Conservation (phyloP, 1,140 invertebrate species). For the Microplitis demolitor region DNA sequence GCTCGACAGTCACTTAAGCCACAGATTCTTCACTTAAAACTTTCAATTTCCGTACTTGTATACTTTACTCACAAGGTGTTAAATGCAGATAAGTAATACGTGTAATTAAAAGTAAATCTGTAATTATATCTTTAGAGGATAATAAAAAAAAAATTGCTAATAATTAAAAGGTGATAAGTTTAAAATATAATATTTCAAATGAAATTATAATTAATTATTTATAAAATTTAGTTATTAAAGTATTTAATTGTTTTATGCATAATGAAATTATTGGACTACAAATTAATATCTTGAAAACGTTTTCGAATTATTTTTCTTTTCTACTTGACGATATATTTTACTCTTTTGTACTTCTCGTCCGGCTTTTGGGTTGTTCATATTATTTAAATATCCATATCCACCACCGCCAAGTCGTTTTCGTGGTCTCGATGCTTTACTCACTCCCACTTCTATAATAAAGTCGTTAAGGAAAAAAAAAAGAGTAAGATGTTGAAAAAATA, state of each 20-base stretch:
- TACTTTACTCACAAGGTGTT: neutral
- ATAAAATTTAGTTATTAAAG: neutral
- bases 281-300: slow-evolving; percentile 62
- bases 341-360: slow-evolving; percentile 57
- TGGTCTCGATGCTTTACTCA: slow-evolving; percentile 68
- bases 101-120: neutral
- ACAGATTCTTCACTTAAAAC: neutral
- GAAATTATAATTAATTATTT: neutral
- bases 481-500: neutral
- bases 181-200: neutral
- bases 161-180: neutral
- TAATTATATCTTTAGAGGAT: neutral
- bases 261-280: neutral
- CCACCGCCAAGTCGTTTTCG: slow-evolving; percentile 77
- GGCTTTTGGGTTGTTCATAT: slow-evolving; percentile 65
- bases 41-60: slow-evolving; percentile 11
- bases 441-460: slow-evolving; percentile 62
- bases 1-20: slow-evolving; percentile 2
- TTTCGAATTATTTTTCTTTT: slow-evolving; percentile 52
- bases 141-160: neutral
- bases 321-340: slow-evolving; percentile 50
- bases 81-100: neutral
- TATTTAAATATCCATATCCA: slow-evolving; percentile 78
- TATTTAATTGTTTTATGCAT: neutral
- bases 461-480: slow-evolving; percentile 39